Percentiles rank a stretch among this genome's conserved stretches.
Evolutionary conservation across 2,888 invertebrate species (phyloP).

Genomic region (Nematopogon swammerdamellus): DNA sequence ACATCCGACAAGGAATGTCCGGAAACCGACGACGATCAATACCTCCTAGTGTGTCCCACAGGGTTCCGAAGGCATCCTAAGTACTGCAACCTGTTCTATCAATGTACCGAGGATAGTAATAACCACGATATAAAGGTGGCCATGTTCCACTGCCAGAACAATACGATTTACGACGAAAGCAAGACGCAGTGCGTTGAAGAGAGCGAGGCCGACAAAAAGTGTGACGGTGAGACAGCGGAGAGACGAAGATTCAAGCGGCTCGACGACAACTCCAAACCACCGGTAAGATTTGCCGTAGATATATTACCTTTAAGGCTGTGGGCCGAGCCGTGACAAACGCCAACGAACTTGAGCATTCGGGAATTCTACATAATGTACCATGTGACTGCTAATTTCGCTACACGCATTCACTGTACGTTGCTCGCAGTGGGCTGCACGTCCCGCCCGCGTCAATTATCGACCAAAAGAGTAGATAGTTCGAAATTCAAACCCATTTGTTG

Average conservation of each 20-base stretch:
- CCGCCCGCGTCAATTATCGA: too few species aligned
- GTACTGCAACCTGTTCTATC: slow-evolving; percentile 80
- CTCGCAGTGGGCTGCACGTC: too few species aligned
- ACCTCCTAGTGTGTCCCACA: slow-evolving; percentile 73
- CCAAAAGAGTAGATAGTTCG: too few species aligned
- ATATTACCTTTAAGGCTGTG: too few species aligned
- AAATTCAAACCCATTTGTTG: too few species aligned
- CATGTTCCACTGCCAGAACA: slow-evolving; percentile 72
- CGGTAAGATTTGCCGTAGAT: slow-evolving; percentile 48
- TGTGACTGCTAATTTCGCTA: too few species aligned
- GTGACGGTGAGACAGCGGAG: slow-evolving; percentile 54
- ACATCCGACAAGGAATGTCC: slow-evolving; percentile 38
- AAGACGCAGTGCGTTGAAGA: slow-evolving; percentile 70
- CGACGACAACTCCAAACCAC: slow-evolving; percentile 46
- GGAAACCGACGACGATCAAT: slow-evolving; percentile 65
- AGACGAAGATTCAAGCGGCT: slow-evolving; percentile 53
- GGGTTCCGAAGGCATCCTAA: slow-evolving; percentile 81
- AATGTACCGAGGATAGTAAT: slow-evolving; percentile 66
- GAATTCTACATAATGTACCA: too few species aligned
- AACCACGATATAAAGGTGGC: slow-evolving; percentile 71
- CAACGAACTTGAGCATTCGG: too few species aligned
- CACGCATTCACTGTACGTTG: too few species aligned
- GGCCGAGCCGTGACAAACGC: too few species aligned
- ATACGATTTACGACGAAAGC: slow-evolving; percentile 71
- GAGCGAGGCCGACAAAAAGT: slow-evolving; percentile 52